These are phyloP conservation scores for Orbicella faveolata DNA, from an alignment of 64 coral and sea anemone genomes.

Conservation along the genomic window DNA sequence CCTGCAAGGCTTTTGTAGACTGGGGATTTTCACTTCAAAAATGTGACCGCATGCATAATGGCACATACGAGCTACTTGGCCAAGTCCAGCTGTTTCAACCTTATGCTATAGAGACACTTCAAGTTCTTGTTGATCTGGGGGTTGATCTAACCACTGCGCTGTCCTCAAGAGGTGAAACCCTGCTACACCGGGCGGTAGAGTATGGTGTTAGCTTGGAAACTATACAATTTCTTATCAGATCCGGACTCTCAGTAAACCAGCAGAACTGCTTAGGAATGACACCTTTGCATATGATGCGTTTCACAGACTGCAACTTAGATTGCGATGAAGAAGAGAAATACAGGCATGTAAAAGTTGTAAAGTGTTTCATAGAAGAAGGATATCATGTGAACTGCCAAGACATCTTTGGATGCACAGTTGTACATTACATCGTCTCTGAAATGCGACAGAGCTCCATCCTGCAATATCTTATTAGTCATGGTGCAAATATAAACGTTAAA, in stretches of 20 bases:
- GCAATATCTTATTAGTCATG: neutral
- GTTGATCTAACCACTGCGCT: slow-evolving; percentile 25
- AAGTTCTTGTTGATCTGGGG: slow-evolving; percentile 35
- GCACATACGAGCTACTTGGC: slow-evolving; percentile 13
- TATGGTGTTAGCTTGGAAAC: slow-evolving; percentile 23
- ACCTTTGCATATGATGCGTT: slow-evolving; percentile 30
- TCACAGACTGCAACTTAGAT: neutral
- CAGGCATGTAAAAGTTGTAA: too few species aligned
- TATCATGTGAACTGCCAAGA: slow-evolving; percentile 24
- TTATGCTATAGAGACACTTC: slow-evolving; percentile 13
- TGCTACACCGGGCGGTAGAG: neutral
- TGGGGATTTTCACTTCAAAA: slow-evolving; percentile 32
- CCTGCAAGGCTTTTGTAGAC: slow-evolving; percentile 26
- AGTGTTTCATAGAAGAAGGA: neutral
- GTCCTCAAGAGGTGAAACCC: neutral
- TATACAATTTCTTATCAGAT: slow-evolving; percentile 28
- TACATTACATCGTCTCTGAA: slow-evolving; percentile 23
- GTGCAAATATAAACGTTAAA: too few species aligned
- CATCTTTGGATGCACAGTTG: slow-evolving; percentile 33
- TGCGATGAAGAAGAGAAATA: too few species aligned
- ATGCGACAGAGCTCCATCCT: slow-evolving; percentile 28
- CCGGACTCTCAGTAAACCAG: slow-evolving; percentile 32
- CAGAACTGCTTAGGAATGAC: slow-evolving; percentile 31
- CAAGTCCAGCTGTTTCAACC: slow-evolving; percentile 22
- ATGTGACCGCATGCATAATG: slow-evolving; percentile 26